Conservation (phyloP, 2,113 vertebrate genomes). For the Ascaphus truei region DNA sequence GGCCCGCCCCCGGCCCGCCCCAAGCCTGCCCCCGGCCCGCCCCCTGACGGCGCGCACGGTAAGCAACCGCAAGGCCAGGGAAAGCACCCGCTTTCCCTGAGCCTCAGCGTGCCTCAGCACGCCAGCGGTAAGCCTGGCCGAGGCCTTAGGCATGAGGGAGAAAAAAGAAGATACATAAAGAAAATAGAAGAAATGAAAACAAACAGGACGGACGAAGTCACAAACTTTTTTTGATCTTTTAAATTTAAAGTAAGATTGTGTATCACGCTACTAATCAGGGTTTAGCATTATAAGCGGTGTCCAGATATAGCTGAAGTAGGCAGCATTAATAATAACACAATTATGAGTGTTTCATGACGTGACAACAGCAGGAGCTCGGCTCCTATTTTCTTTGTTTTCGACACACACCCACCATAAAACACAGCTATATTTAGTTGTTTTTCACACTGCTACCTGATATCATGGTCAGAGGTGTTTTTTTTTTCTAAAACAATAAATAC, state of each 20-base stretch:
- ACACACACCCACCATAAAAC: constrained; percentile 63
- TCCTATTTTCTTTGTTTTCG: constrained; percentile 66
- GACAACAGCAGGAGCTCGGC: constrained; percentile 54
- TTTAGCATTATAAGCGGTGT: constrained; percentile 53
- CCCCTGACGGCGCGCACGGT: too few species aligned
- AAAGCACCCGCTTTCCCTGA: too few species aligned
- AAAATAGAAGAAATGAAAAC: too few species aligned
- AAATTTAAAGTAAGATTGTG: constrained; percentile 55
- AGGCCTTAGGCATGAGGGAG: too few species aligned
- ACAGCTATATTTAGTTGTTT: constrained; percentile 72
- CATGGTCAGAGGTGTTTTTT: constrained; percentile 46
- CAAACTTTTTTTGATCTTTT: too few species aligned
- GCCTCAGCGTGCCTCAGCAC: too few species aligned
- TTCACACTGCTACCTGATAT: constrained; percentile 55
- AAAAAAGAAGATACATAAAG: too few species aligned
- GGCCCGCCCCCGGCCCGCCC: too few species aligned
- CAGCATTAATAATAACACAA: constrained; percentile 57
- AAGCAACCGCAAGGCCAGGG: too few species aligned
- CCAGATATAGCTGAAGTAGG: constrained; percentile 54
- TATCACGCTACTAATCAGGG: constrained; percentile 56
- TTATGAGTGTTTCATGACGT: constrained; percentile 62
- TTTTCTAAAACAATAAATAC: constrained; percentile 12
- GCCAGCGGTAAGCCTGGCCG: too few species aligned
- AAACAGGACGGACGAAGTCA: too few species aligned
- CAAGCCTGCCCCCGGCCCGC: too few species aligned